These are phyloP conservation scores for Muraenolepis orangiensis DNA, from an alignment of 2,797 vertebrate species.

Conservation along the genomic window DNA sequence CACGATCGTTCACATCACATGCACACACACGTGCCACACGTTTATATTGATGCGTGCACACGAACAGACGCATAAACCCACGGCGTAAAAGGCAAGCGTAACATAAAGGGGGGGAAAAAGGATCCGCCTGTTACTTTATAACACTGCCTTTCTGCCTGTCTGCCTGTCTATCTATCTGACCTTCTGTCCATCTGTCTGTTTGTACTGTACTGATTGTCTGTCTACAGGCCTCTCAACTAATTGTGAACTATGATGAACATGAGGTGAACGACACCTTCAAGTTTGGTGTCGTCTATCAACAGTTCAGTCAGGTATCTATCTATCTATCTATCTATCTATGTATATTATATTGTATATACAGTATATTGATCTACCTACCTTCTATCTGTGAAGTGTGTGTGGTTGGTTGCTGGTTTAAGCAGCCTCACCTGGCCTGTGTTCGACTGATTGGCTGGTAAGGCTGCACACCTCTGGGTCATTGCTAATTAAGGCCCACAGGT, in stretches of 20 bases:
- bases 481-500: too few species aligned
- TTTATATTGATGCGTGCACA: not conserved
- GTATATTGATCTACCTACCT: not conserved
- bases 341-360: not conserved
- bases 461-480: too few species aligned
- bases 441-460: too few species aligned
- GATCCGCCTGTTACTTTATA: not conserved
- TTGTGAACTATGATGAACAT: conserved; percentile 88
- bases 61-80: not conserved
- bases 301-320: conserved; percentile 80
- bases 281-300: conserved; percentile 92
- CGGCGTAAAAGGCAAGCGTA: not conserved
- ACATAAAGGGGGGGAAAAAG: not conserved
- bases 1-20: not conserved
- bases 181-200: not conserved
- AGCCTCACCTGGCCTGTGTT: too few species aligned
- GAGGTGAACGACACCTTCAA: conserved; percentile 94
- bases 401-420: too few species aligned
- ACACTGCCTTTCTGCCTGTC: not conserved
- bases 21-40: not conserved
- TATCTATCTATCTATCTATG: not conserved
- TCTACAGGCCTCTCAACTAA: conserved; percentile 84
- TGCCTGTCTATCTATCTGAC: not conserved
- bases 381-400: too few species aligned
- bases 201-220: not conserved